Percentiles rank a stretch among this genome's conserved stretches.
Conservation (phyloP, 1,140 invertebrate species). For the Sarcophaga peregrina region DNA sequence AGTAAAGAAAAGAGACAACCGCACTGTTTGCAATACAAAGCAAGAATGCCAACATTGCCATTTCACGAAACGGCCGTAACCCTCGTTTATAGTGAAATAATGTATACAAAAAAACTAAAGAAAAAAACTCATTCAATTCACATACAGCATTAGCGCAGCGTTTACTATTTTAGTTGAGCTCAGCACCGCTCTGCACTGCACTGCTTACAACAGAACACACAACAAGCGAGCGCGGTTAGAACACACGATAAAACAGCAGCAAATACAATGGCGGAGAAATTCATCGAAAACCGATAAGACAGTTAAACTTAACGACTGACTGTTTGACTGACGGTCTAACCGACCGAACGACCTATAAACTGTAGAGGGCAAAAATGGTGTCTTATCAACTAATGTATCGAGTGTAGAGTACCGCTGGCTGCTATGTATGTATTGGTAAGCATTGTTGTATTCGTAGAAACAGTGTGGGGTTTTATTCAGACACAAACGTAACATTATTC, state of each 20-base stretch:
- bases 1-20: conserved; percentile 54
- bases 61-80: conserved; percentile 42
- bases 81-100: background rate
- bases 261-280: too few species aligned
- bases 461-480: too few species aligned
- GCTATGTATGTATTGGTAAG: too few species aligned
- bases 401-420: too few species aligned
- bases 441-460: too few species aligned
- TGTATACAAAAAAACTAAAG: background rate
- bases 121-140: background rate
- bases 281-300: too few species aligned
- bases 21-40: conserved; percentile 62
- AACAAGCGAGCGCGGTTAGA: background rate
- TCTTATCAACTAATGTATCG: too few species aligned
- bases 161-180: background rate
- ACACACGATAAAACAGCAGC: background rate
- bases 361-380: too few species aligned
- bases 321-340: too few species aligned
- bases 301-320: too few species aligned
- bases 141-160: background rate
- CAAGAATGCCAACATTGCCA: conserved; percentile 61
- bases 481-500: too few species aligned
- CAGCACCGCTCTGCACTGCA: background rate
- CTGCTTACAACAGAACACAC: background rate
- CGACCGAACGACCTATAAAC: too few species aligned